A percentile compares a stretch with the other conserved stretches of the same genome.
Evolutionary conservation across 2,888 invertebrate species (phyloP).

Genomic region (Tethea ocularis): DNA sequence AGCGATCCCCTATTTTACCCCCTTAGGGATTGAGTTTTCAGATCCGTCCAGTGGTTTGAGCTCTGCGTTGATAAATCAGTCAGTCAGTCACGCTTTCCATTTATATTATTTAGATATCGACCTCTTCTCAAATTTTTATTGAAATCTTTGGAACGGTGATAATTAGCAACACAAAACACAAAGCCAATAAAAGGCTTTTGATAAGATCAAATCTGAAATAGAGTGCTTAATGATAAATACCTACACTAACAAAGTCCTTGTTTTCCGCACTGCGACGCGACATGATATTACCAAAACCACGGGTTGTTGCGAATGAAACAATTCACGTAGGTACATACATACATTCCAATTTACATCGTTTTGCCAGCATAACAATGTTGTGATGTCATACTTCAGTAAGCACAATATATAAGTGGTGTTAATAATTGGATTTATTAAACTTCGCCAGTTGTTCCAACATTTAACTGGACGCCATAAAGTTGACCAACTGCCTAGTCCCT

Average conservation of each 20-base stretch:
- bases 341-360: slow-evolving; percentile 47
- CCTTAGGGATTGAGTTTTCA: no score
- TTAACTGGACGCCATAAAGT: slow-evolving; percentile 31
- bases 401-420: slow-evolving; percentile 26
- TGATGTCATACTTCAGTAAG: slow-evolving; percentile 47
- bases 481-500: slow-evolving; percentile 17
- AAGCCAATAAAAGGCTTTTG: no score
- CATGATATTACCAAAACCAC: slow-evolving; percentile 65
- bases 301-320: slow-evolving; percentile 56
- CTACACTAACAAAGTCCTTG: slow-evolving; percentile 36
- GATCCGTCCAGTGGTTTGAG: no score
- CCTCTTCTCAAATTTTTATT: not conserved
- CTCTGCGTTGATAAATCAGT: no score
- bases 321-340: slow-evolving; percentile 43
- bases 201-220: not conserved
- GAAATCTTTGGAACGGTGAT: no score
- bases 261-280: slow-evolving; percentile 67
- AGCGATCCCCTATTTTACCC: no score
- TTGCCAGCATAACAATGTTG: slow-evolving; percentile 43
- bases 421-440: slow-evolving; percentile 35
- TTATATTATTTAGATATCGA: no score
- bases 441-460: slow-evolving; percentile 26
- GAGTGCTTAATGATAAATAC: not conserved
- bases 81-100: no score
- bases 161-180: no score